Conservation (phyloP, 2,888 invertebrate species). For the Drepana falcataria region DNA sequence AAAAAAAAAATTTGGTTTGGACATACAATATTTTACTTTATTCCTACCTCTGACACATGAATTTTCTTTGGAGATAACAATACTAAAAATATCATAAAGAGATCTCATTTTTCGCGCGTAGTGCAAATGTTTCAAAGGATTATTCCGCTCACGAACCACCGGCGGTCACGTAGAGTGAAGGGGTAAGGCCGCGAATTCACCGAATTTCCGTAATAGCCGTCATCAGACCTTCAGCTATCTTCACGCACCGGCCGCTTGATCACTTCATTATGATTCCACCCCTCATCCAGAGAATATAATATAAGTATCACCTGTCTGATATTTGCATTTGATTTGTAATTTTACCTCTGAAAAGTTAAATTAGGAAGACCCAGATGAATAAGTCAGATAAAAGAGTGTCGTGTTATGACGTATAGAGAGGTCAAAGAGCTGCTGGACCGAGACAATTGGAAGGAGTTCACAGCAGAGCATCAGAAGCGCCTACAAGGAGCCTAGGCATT, state of each 20-base stretch:
- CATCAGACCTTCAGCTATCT: constrained; percentile 44
- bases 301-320: neutral
- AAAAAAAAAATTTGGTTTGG: too few species aligned
- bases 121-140: constrained; percentile 25
- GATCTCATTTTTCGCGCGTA: constrained; percentile 17
- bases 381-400: too few species aligned
- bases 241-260: constrained; percentile 30
- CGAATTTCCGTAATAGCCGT: constrained; percentile 58
- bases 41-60: neutral
- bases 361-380: too few species aligned
- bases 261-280: constrained; percentile 45
- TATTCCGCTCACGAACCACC: constrained; percentile 44
- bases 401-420: too few species aligned
- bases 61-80: constrained; percentile 8
- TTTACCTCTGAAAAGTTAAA: neutral
- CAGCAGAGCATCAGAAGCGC: too few species aligned
- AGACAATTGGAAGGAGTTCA: too few species aligned
- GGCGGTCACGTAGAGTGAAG: constrained; percentile 60
- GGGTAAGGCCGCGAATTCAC: constrained; percentile 60
- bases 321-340: neutral
- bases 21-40: too few species aligned
- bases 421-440: too few species aligned
- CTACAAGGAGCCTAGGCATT: too few species aligned
- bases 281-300: constrained; percentile 2
- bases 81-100: constrained; percentile 16